Evolutionary conservation across 1,140 invertebrate species (phyloP).

Genomic region (Hycleus phaleratus): DNA sequence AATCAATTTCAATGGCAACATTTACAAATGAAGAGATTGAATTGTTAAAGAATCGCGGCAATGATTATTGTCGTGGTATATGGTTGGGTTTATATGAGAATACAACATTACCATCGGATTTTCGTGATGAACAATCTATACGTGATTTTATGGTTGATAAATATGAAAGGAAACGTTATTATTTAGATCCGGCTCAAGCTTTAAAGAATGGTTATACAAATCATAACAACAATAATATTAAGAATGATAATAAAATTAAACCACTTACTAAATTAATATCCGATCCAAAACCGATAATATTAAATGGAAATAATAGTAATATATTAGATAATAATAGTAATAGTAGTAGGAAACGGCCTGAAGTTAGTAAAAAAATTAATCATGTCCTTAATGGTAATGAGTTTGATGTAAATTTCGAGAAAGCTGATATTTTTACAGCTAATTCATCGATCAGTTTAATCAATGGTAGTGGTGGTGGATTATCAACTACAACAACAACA

Average conservation of each 20-base stretch:
- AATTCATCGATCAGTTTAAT: slow-evolving; percentile 3
- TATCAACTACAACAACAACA: slow-evolving; percentile 4
- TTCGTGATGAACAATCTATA: slow-evolving; percentile 81
- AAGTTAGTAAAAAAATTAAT: slow-evolving; percentile 21
- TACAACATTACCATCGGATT: slow-evolving; percentile 48
- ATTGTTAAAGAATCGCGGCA: slow-evolving; percentile 81
- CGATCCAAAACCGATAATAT: slow-evolving; percentile 17
- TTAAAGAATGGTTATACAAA: slow-evolving; percentile 39
- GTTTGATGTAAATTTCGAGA: slow-evolving; percentile 59
- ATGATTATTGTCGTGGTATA: slow-evolving; percentile 85
- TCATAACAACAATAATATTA: slow-evolving; percentile 23
- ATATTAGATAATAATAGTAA: slow-evolving; percentile 14
- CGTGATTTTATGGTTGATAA: slow-evolving; percentile 89
- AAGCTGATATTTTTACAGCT: slow-evolving; percentile 47
- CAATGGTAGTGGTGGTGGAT: too few relatives aligned
- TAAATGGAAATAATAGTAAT: slow-evolving; percentile 20
- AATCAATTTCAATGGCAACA: slow-evolving; percentile 98
- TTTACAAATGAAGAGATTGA: slow-evolving; percentile 95
- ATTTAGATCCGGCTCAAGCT: slow-evolving; percentile 55
- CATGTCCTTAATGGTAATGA: too few relatives aligned
- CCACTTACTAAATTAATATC: slow-evolving; percentile 23
- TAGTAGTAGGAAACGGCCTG: slow-evolving; percentile 8
- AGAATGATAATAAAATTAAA: slow-evolving; percentile 22
- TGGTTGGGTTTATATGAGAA: slow-evolving; percentile 81
- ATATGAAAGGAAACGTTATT: slow-evolving; percentile 82